These are phyloP conservation scores for Melanaphis sacchari DNA, from an alignment of 1,140 invertebrate species.

Conservation along the genomic window DNA sequence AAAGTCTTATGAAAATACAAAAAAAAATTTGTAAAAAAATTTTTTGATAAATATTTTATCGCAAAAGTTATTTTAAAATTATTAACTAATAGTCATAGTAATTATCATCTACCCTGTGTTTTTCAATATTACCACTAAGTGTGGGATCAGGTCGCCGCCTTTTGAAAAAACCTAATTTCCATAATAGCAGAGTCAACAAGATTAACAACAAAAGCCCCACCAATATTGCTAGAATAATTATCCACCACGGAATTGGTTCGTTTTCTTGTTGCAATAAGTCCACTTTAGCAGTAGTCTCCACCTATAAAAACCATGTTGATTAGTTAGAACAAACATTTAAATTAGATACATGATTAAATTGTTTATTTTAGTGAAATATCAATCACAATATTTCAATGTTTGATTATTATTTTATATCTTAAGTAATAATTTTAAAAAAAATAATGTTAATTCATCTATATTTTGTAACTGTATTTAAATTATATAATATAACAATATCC, in stretches of 20 bases:
- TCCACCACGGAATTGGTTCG: constrained; percentile 79
- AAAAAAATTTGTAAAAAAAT: not conserved
- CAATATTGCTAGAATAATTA: constrained; percentile 81
- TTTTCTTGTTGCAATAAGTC: constrained; percentile 72
- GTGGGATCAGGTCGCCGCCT: constrained; percentile 79
- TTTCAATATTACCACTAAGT: constrained; percentile 81
- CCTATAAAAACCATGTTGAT: constrained; percentile 65
- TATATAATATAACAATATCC: not conserved
- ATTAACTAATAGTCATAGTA: constrained; percentile 52
- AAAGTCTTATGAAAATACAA: constrained; percentile 39
- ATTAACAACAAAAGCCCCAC: constrained; percentile 81
- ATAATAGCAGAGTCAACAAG: constrained; percentile 77
- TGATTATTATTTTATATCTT: not conserved
- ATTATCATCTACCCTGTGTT: constrained; percentile 74
- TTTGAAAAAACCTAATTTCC: constrained; percentile 91
- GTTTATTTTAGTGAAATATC: not conserved
- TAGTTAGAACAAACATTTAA: not conserved
- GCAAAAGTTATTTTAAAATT: not conserved
- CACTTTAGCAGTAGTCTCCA: constrained; percentile 81
- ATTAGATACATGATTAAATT: not conserved
- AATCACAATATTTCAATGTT: not conserved
- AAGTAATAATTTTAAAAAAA: not conserved
- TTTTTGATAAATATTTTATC: not conserved
- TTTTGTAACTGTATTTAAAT: not conserved
- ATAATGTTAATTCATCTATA: not conserved